Evolutionary conservation across 2,113 vertebrate species (phyloP), one percentile per base, ranked within the genome.

Genomic region (Odobenus rosmarus): DNA sequence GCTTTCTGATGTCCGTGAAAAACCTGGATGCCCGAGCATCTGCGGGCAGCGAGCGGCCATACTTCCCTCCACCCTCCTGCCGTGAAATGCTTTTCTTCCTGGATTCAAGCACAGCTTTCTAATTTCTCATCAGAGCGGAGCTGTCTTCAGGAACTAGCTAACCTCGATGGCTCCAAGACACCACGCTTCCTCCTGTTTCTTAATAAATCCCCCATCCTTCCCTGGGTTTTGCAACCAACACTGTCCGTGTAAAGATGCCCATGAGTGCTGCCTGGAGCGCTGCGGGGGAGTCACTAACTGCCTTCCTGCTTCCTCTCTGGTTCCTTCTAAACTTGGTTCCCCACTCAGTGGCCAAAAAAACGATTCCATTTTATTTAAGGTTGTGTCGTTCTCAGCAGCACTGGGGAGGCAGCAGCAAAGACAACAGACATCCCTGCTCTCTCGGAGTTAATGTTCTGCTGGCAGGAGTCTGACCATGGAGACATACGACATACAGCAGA

Each of bases 391-490:
- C 53, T 99, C 99, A 99, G 74, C 96, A 99, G 99, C 93, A 99
- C 99, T 0, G 99, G 98, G 97, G 99, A 99, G 98, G 69, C 11
- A 39, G 61, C 7, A 0, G 46, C 1, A 2, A 74, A 46, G 21
- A 55, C 16, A 16, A 4, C 10, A 69, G 87, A 62, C n/a, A 15
- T 1, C 23, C 36, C 67, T n/a, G 99, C 99, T 8, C 99, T 99
- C 16, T 99, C 98, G 0, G 99, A 99, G 81, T 99, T 99, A 98
- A 5, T 0, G 3, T 99, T 99, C 97, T 99, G 98, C 72, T 74
- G 99, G 84, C 99, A 99, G 83, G 99, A 99, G 23, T 99, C 99
- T 99, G 31, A 99, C 98, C 28, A 99, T 98, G 98, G 99, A 46
- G 69, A 77, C 42, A 49, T 96, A 99, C 99, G 24, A 99, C 99